Evolutionary conservation across 2,888 invertebrate species (phyloP).

Genomic region (Sericinus montela): DNA sequence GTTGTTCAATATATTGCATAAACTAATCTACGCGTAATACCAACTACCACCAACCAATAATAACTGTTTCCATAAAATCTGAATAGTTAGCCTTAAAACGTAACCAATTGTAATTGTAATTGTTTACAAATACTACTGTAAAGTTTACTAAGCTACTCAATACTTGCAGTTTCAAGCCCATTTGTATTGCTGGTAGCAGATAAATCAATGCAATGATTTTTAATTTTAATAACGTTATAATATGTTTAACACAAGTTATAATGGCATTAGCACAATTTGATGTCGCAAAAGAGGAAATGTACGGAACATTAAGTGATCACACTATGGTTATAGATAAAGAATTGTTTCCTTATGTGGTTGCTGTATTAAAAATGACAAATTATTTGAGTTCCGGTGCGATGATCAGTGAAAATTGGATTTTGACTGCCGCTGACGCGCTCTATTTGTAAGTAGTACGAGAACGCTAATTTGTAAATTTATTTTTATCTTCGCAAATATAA

Average conservation of each 20-base stretch:
- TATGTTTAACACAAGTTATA: background rate
- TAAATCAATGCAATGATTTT: background rate
- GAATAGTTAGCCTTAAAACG: background rate
- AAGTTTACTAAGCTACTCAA: background rate
- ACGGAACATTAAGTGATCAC: conserved; percentile 31
- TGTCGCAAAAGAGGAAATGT: background rate
- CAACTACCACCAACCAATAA: too few relatives aligned
- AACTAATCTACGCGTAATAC: too few relatives aligned
- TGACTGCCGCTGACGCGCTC: conserved; percentile 56
- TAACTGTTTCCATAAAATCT: too few relatives aligned
- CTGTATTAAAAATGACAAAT: conserved; percentile 45
- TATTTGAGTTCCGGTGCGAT: conserved; percentile 58
- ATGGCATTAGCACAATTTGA: background rate
- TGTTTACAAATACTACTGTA: background rate
- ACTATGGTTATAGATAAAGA: conserved; percentile 38
- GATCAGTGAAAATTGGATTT: conserved; percentile 53
- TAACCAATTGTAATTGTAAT: background rate
- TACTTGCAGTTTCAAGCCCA: background rate
- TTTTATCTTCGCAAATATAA: too few relatives aligned
- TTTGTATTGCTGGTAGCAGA: background rate
- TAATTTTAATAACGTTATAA: background rate
- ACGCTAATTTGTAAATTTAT: too few relatives aligned
- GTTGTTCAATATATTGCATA: too few relatives aligned
- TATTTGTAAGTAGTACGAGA: conserved; percentile 47
- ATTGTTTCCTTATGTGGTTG: conserved; percentile 55